Evolutionary conservation across 2,797 vertebrate species (phyloP), one percentile per base, ranked within the genome.

Genomic region (Etheostoma nigrum): DNA sequence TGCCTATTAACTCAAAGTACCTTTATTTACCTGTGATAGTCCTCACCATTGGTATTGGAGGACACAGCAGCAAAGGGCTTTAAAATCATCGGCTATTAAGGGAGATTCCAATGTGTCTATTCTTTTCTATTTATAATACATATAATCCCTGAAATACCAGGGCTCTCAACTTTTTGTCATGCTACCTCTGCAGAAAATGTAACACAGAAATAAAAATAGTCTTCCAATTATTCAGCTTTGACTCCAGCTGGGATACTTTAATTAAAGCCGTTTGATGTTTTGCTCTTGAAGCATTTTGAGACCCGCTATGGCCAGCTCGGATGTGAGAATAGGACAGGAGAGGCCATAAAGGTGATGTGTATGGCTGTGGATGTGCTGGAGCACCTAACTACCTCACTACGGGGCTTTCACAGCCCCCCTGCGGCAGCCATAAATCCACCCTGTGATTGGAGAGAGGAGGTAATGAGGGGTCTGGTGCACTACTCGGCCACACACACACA

Each of bases 361-460:
- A 73, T 71, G 62, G 54, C 73, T 42, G 59, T 47, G 75, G 76
- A 83, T 80, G 74, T 74, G 79, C 76, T 63, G 51, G 82, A 81
- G 71, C 57, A 80, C 80, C 81, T 80, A 86, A 87, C 82, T 87
- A 83, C 87, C 87, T 86, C 85, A 79, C 84, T 69, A 79, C 40
- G 8, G 82, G 71, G 53, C 78, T 79, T 83, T 88, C 78, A 82
- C 79, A 75, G 76, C 80, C 74, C 85, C 83, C 86, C 84, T 76
- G 80, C 42, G 19, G 83, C 6, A 74, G 59, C 78, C 54, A 79
- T 92, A 92, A 93, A 93, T 92, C 76, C 90, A 76, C 67, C 55
- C 72, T 60, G 75, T 88, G 90, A 92, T 90, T 92, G 91, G 86
- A 86, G 74, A 85, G 82, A 78, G 67, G 82, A 84, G 82, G 86